These are phyloP conservation scores for Sebastes nivosus DNA, from an alignment of 2,797 vertebrate genomes.

Conservation along the genomic window DNA sequence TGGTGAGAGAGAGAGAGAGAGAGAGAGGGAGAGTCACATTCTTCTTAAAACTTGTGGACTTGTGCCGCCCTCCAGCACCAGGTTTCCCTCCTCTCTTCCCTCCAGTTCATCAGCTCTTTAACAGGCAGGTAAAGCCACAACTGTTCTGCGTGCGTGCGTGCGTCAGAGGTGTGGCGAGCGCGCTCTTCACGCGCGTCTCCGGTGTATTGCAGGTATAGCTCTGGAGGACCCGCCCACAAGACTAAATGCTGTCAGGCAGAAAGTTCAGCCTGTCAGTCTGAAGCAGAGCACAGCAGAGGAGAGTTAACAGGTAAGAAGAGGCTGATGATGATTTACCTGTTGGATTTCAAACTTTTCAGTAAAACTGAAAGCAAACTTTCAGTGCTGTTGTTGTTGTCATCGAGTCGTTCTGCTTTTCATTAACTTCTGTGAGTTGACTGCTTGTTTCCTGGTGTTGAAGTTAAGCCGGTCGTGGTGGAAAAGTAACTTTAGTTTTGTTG, in stretches of 20 bases:
- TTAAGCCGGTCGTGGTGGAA: neutral
- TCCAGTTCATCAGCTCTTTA: neutral
- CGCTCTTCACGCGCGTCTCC: neutral
- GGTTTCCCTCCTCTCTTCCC: neutral
- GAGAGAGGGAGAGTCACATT: neutral
- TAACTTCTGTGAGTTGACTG: neutral
- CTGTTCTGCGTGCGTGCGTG: neutral
- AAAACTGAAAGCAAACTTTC: neutral
- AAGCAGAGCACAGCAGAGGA: slow-evolving; percentile 4
- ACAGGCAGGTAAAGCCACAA: neutral
- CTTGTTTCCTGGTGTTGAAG: neutral
- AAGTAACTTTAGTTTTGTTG: neutral
- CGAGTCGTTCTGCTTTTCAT: neutral
- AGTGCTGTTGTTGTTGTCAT: neutral
- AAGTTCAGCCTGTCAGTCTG: slow-evolving; percentile 27
- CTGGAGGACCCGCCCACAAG: slow-evolving; percentile 45
- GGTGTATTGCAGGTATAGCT: slow-evolving; percentile 44
- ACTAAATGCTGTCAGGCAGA: slow-evolving; percentile 19
- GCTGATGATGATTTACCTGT: neutral
- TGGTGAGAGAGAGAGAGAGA: slow-evolving; percentile 15
- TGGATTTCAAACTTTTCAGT: neutral
- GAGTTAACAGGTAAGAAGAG: slow-evolving; percentile 51
- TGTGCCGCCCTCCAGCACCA: neutral
- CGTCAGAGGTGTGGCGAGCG: slow-evolving; percentile 12
- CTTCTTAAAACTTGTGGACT: neutral